Conservation (phyloP, 2,888 invertebrate species). For the Arrhopalites spinosus region DNA sequence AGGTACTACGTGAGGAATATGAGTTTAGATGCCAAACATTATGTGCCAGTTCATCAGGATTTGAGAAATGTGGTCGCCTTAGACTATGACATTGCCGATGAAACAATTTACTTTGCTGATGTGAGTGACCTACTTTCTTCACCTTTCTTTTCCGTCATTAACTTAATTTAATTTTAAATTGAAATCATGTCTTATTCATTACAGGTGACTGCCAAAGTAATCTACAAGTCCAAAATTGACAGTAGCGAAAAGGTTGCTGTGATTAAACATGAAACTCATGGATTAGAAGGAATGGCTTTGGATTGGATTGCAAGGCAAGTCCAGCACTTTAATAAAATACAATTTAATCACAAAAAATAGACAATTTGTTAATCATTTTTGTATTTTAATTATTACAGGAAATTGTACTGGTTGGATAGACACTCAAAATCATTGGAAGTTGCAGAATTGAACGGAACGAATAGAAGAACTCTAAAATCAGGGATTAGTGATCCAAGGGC, state of each 20-base stretch:
- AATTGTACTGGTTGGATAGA: conserved; percentile 95
- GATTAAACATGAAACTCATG: conserved; percentile 90
- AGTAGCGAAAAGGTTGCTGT: conserved; percentile 77
- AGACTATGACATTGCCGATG: conserved; percentile 78
- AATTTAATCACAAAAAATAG: too few species aligned
- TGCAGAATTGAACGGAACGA: conserved; percentile 88
- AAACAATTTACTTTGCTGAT: conserved; percentile 93
- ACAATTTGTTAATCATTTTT: too few species aligned
- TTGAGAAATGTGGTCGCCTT: conserved; percentile 95
- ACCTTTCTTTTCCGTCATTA: too few species aligned
- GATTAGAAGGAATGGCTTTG: conserved; percentile 94
- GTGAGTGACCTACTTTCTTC: not conserved
- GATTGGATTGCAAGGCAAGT: conserved; percentile 97
- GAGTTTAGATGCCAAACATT: conserved; percentile 83
- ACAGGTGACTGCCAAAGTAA: conserved; percentile 82
- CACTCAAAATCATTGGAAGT: conserved; percentile 95
- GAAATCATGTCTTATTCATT: conserved; percentile 59
- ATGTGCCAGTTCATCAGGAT: conserved; percentile 89
- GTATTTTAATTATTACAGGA: too few species aligned
- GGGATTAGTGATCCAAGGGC: conserved; percentile 93
- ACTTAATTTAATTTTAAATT: too few species aligned
- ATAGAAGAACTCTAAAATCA: conserved; percentile 83
- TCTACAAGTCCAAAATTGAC: conserved; percentile 69
- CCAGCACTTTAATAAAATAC: too few species aligned
- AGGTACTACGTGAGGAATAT: conserved; percentile 97